Conservation (phyloP, 2,888 invertebrate genomes). For the Lycia hirtaria region DNA sequence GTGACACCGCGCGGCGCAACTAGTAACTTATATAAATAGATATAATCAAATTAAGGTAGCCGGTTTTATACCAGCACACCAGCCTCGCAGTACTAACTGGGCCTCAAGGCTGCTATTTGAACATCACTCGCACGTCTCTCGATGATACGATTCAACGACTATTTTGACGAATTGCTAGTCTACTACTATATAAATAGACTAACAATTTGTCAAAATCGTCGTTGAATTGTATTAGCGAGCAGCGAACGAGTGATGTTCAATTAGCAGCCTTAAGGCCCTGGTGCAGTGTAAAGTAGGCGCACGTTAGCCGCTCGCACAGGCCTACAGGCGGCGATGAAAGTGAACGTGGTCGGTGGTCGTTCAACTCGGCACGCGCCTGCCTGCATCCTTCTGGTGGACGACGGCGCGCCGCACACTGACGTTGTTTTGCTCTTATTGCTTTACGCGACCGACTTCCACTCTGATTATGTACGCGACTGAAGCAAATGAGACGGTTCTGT, state of each 20-base stretch:
- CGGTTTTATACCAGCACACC: conserved; percentile 13
- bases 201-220: no score
- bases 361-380: conserved; percentile 85
- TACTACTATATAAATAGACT: no score
- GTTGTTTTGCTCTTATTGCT: conserved; percentile 61
- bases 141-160: no score
- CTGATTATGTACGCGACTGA: not conserved
- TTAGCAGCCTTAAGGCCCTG: no score
- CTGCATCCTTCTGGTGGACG: conserved; percentile 57
- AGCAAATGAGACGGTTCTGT: conserved; percentile 7
- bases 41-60: conserved; percentile 18
- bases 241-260: no score
- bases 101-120: no score
- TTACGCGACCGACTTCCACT: conserved; percentile 24
- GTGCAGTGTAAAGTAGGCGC: conserved; percentile 20
- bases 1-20: no score
- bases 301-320: conserved; percentile 46
- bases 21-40: conserved; percentile 12
- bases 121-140: no score
- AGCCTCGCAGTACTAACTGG: no score
- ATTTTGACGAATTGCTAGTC: no score
- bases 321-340: conserved; percentile 72
- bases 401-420: conserved; percentile 51
- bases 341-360: conserved; percentile 80
- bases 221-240: no score